Conservation (phyloP, 2,888 invertebrate species). For the Rhagonycha fulva region DNA sequence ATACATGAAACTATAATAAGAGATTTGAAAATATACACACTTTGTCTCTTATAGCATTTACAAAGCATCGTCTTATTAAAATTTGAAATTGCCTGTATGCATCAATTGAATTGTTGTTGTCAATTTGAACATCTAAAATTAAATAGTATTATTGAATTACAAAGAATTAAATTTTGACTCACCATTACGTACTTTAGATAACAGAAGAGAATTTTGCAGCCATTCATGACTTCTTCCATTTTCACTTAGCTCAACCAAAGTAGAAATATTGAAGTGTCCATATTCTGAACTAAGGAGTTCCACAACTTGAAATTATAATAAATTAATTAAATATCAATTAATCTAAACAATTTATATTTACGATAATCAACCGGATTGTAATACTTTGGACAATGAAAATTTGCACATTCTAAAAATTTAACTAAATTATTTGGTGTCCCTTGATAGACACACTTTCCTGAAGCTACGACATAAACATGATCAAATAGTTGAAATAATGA, state of each 20-base stretch:
- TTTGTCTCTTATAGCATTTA: slow-evolving; percentile 74
- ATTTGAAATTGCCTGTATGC: slow-evolving; percentile 76
- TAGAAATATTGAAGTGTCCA: slow-evolving; percentile 75
- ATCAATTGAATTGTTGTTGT: background rate
- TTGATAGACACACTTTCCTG: slow-evolving; percentile 86
- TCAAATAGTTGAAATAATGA: slow-evolving; percentile 89
- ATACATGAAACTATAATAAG: slow-evolving; percentile 43
- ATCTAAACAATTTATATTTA: slow-evolving; percentile 51
- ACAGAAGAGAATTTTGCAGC: slow-evolving; percentile 63
- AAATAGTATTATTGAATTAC: background rate
- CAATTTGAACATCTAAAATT: background rate
- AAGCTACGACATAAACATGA: slow-evolving; percentile 84
- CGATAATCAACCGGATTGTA: slow-evolving; percentile 96
- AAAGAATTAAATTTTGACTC: background rate
- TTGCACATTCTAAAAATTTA: slow-evolving; percentile 76
- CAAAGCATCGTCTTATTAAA: slow-evolving; percentile 70
- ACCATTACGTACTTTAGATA: slow-evolving; percentile 29
- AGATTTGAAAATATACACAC: slow-evolving; percentile 59
- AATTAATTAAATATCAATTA: background rate
- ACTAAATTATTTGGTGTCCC: slow-evolving; percentile 75
- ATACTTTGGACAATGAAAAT: slow-evolving; percentile 83
- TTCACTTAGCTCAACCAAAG: slow-evolving; percentile 67
- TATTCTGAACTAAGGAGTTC: slow-evolving; percentile 92
- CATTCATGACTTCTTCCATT: slow-evolving; percentile 74
- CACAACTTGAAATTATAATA: slow-evolving; percentile 68